phyloP scores from a whole-genome alignment of 2,797 vertebrate species.

The Ctenopoma kingsleyae region DNA sequence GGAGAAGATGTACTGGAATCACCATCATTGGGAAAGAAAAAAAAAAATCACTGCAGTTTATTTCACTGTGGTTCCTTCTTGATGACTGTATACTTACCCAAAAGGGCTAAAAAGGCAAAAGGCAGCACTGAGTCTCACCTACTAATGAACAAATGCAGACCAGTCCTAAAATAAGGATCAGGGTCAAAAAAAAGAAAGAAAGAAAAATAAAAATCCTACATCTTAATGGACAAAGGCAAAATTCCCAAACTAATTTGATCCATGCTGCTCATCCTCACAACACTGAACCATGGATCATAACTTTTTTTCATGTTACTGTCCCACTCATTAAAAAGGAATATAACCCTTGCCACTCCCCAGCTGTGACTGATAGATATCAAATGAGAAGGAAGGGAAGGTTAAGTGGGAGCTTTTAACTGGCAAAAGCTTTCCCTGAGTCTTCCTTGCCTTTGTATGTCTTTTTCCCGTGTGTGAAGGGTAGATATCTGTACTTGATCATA shows the following conservation, averaged over 20 bases:
- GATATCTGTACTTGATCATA: constrained; percentile 99
- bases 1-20: constrained; percentile 37
- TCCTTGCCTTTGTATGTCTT: constrained; percentile 99
- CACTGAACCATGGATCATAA: constrained; percentile 89
- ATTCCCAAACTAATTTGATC: constrained; percentile 59
- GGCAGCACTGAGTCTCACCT: constrained; percentile 60
- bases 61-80: constrained; percentile 48
- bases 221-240: constrained; percentile 64
- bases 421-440: constrained; percentile 94
- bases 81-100: constrained; percentile 68
- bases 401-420: constrained; percentile 89
- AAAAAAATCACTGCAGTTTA: constrained; percentile 40
- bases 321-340: constrained; percentile 50
- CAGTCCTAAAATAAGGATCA: constrained; percentile 51
- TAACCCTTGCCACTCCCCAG: constrained; percentile 61
- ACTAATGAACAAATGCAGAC: constrained; percentile 64
- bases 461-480: constrained; percentile 99
- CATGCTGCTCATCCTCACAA: constrained; percentile 55
- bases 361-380: constrained; percentile 68
- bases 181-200: constrained; percentile 1
- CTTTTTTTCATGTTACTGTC: constrained; percentile 64
- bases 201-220: constrained; percentile 25
- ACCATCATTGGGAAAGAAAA: constrained; percentile 23
- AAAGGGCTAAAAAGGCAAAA: constrained; percentile 72
- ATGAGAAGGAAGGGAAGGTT: constrained; percentile 55